Conservation (phyloP, 2,113 vertebrate genomes). For the Rutilus rutilus region DNA sequence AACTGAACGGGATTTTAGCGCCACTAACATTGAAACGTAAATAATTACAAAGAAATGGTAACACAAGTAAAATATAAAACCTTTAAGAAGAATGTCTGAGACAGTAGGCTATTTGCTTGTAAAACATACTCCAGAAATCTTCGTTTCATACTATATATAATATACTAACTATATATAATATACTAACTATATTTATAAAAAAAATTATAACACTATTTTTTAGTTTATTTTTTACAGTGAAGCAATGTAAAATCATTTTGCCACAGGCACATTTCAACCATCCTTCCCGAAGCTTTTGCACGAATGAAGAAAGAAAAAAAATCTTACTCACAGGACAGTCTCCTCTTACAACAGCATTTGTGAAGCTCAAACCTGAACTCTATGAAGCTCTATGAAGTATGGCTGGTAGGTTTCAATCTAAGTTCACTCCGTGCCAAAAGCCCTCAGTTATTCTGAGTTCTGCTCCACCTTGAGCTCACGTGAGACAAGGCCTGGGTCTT, state of each 20-base stretch:
- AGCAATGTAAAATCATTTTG: background rate
- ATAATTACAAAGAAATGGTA: too few species aligned
- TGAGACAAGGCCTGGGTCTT: slow-evolving; percentile 58
- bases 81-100: too few species aligned
- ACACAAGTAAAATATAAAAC: too few species aligned
- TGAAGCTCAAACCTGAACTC: slow-evolving; percentile 20
- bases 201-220: too few species aligned
- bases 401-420: background rate
- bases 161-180: too few species aligned
- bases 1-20: too few species aligned
- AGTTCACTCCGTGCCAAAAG: slow-evolving; percentile 15
- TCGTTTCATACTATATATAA: too few species aligned
- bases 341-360: slow-evolving; percentile 25
- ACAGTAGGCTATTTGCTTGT: too few species aligned
- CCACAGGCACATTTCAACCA: background rate
- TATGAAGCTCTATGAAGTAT: slow-evolving; percentile 21
- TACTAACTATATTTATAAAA: too few species aligned
- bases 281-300: background rate
- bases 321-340: slow-evolving; percentile 15
- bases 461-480: slow-evolving; percentile 50
- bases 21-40: too few species aligned
- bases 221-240: too few species aligned
- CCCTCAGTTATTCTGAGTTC: slow-evolving; percentile 14
- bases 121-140: too few species aligned
- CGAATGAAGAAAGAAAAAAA: slow-evolving; percentile 7